Base-by-base conservation (phyloP, 2,113 vertebrate genomes). In the Brachyhypopomus gauderio region DNA sequence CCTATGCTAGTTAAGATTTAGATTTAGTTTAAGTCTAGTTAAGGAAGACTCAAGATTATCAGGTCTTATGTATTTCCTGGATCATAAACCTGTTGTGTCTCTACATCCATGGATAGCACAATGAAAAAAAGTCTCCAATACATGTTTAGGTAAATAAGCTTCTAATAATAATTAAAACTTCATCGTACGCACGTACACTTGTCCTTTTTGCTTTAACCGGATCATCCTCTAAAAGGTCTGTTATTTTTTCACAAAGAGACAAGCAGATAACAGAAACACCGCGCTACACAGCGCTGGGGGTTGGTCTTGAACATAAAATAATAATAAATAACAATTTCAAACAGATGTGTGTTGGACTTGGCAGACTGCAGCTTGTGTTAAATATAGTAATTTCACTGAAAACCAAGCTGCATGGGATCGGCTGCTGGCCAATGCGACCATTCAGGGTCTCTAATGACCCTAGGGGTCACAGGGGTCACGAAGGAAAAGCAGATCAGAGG, bases 401-500 rank as follows among this genome's bases (percentile, higher is more conserved):
- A 92, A 91, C 87, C 36, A 90, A 90, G 89, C 88, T 77, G 85
- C 81, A 80, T 79, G 83, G 86, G 85, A 88, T 88, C 88, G 88
- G 90, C 89, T 78, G 86, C 69, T 75, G 45, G 90, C 91, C 91
- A 92, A 82, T 78, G 80, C 78, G 83, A 87, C 87, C 88, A 88
- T 92, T 87, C 5, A 59, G 84, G 88, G 87, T 92, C 86, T 83
- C 85, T 92, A 92, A 91, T 90, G 91, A 92, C 91, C 92, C 86
- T 80, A 56, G 16, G 63, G 92, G 91, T 93, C 91, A 88, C 52
- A 55, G 84, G 86, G 92, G 90, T 91, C 86, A 56, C 79, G 66
- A 89, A 90, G 91, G 92, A 92, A 93, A 92, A 92, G 90, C 88
- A 90, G 91, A 93, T 93, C 92, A 92, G 91, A 93, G 89, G 89